Evolutionary conservation across 1,140 invertebrate species (phyloP), one percentile per base, ranked within the genome.

Genomic region (Latrodectus geometricus): DNA sequence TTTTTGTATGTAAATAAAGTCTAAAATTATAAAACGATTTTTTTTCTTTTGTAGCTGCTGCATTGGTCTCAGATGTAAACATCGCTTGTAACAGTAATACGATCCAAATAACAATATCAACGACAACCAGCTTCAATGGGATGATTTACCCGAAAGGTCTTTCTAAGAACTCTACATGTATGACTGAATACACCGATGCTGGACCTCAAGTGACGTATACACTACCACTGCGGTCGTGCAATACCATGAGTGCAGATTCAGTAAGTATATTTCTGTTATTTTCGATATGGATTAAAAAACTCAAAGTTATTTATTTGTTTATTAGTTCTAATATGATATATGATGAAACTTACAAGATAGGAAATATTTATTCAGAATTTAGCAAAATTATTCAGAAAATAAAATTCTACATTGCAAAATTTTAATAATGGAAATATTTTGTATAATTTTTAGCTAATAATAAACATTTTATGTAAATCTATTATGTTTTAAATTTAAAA

Each of bases 161-260:
- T 86, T 96, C 96, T 88, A 97, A 97, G 91, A 97, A 97, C 91
- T 96, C 96, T 54, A 94, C 95, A 49, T 98, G 96, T 90, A 93
- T 98, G 89, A 93, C 94, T 69, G 96, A 97, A 91, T 97, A 95
- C 92, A 92, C 93, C 86, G 92, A 93, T 88, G 92, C 92, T 4
- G 88, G 79, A 52, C 93, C 94, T 17, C 94, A 95, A 21, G 93
- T 98, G 87, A 94, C 94, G 65, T 98, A 98, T 92, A 94, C 93
- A 72, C 92, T 98, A 79, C 96, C 96, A 8, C 92, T 98, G 35
- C 93, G 96, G 85, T 96, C 95, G 20, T 98, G 97, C 92, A 98
- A 97, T 91, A 98, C 97, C 68, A 98, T 98, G 97, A 96, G 95
- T 88, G 95, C 94, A 81, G 96, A 97, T 91, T 92, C 96, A 93